Evolutionary conservation across 1,140 invertebrate genomes (phyloP), one percentile per base, ranked within the genome.

Genomic region (Physella acuta): DNA sequence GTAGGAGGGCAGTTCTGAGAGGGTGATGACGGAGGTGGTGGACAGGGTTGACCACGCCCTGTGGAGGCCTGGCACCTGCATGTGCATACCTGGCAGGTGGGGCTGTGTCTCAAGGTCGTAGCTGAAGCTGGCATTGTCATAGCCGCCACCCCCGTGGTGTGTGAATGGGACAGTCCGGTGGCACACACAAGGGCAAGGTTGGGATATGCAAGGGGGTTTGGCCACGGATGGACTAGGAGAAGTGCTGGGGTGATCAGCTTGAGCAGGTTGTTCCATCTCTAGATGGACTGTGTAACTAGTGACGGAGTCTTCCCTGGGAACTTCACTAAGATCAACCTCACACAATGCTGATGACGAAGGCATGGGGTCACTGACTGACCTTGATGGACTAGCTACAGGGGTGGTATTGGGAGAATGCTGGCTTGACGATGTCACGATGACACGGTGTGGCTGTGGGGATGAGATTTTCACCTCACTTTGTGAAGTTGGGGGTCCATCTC

Each of bases 91-190:
- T 17, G 39, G 53, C 3, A 51, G 20, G 14, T n/a, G 5, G 24
- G 20, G 30, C 2, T 26, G 24, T 17, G 8, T 30, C n/a, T 26
- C 55, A 44, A 70, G 20, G 2, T 55, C 64, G 49, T 70, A 17
- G 71, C 70, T 3, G 76, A 75, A 56, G 68, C 72, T 65, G 72
- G 66, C 64, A 68, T 71, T 68, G 72, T 78, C 28, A 68, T 74
- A 72, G 36, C 69, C 24, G 61, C 34, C 36, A 33, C 51, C 68
- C 51, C 49, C 26, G 51, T 39, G 3, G 36, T 37, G 31, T 31
- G 17, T 37, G 28, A 60, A 39, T 59, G 66, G 56, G 37, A 58
- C 39, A 0, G 66, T 60, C 37, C 66, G 31, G 66, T 68, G 66
- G 58, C 69, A 70, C 26, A 44, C 49, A 52, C 69, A 70, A 17